phyloP scores from a whole-genome alignment of 2,113 vertebrate species.

The Irena cyanogastra region DNA sequence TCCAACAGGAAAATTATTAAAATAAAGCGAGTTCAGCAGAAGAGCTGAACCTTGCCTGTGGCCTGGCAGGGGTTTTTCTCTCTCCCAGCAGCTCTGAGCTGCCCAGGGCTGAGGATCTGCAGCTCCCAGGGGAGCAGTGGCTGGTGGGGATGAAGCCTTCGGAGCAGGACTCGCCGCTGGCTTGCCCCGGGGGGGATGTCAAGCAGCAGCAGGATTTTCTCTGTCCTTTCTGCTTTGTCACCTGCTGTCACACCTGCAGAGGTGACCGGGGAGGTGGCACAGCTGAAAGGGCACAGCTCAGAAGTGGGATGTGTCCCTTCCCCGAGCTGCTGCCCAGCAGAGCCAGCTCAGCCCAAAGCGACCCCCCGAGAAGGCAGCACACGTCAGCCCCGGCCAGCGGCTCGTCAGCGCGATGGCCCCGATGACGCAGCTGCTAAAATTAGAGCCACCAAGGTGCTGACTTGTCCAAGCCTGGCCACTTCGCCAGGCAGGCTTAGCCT shows the following conservation, averaged over 20 bases:
- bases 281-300: neutral
- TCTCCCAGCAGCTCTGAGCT: neutral
- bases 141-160: accelerated
- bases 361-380: neutral
- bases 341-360: neutral
- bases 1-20: neutral
- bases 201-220: neutral
- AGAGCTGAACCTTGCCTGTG: neutral
- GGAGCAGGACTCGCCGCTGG: neutral
- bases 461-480: neutral
- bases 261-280: neutral
- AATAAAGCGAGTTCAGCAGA: neutral
- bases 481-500: neutral
- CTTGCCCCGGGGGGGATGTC: neutral
- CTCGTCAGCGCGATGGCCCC: neutral
- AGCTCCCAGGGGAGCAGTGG: neutral
- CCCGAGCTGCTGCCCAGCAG: neutral
- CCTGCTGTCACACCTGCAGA: neutral
- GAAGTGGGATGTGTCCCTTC: accelerated
- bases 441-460: slow-evolving; percentile 35
- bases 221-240: neutral
- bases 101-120: neutral
- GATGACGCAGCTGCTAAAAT: slow-evolving; percentile 58
- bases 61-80: neutral
- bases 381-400: neutral